Conservation (phyloP, 2,888 invertebrate species). For the Folsomia manolachei region DNA sequence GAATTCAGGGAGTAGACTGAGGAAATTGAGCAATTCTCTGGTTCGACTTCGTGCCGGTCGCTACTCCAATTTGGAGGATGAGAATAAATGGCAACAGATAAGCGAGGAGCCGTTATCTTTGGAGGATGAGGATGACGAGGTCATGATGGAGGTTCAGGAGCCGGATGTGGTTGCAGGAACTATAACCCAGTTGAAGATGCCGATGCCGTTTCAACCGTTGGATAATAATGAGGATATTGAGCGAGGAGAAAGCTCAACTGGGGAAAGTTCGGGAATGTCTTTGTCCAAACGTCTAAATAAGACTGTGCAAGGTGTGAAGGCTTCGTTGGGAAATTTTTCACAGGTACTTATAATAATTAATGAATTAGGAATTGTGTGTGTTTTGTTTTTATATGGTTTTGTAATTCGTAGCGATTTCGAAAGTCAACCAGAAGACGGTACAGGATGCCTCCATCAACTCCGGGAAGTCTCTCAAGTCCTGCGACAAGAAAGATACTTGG, state of each 20-base stretch:
- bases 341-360: constrained; percentile 37
- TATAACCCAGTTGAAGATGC: neutral
- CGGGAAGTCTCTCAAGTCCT: constrained; percentile 47
- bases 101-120: constrained; percentile 15
- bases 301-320: constrained; percentile 48
- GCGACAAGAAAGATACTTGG: constrained; percentile 55
- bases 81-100: constrained; percentile 13
- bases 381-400: no score
- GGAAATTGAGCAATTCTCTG: constrained; percentile 36
- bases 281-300: constrained; percentile 42
- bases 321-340: constrained; percentile 46
- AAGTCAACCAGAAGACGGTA: constrained; percentile 60
- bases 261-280: constrained; percentile 26
- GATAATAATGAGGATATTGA: neutral
- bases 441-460: constrained; percentile 45
- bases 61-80: constrained; percentile 33
- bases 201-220: neutral
- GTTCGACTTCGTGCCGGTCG: constrained; percentile 25
- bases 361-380: constrained; percentile 17
- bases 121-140: constrained; percentile 20
- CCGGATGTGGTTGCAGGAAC: neutral
- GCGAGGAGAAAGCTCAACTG: constrained; percentile 13
- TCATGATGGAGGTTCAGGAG: constrained; percentile 5
- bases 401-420: constrained; percentile 59
- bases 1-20: constrained; percentile 23